These are phyloP conservation scores for Kryptopterus vitreolus DNA, from an alignment of 2,797 vertebrate genomes.

Conservation along the genomic window DNA sequence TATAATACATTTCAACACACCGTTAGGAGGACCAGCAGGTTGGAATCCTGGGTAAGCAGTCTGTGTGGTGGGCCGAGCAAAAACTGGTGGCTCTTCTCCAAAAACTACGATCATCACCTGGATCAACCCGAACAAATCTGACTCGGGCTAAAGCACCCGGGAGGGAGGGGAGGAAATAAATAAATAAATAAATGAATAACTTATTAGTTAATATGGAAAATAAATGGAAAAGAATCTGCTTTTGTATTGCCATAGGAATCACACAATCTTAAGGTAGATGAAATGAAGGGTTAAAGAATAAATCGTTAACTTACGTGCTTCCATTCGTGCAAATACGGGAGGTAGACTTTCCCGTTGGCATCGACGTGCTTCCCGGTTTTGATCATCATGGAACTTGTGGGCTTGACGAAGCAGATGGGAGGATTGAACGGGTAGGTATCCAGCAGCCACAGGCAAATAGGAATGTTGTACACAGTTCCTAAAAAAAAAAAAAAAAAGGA, in stretches of 20 bases:
- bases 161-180: neutral
- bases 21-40: conserved; percentile 88
- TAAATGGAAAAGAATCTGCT: too few species aligned
- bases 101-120: conserved; percentile 98
- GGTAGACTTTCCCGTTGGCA: conserved; percentile 96
- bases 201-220: too few species aligned
- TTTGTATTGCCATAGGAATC: neutral
- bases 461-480: conserved; percentile 97
- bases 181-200: neutral
- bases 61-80: conserved; percentile 85
- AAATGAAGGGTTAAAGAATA: neutral
- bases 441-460: conserved; percentile 94
- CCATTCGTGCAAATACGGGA: conserved; percentile 98
- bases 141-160: conserved; percentile 84
- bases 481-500: neutral
- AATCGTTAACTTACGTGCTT: conserved; percentile 84
- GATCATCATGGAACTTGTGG: conserved; percentile 98
- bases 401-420: conserved; percentile 98
- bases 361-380: conserved; percentile 98
- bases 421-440: conserved; percentile 98
- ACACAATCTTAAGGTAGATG: neutral
- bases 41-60: conserved; percentile 85
- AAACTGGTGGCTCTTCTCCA: conserved; percentile 96
- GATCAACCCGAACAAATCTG: conserved; percentile 92
- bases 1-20: conserved; percentile 72